Percentiles rank a stretch among this genome's conserved stretches.
Conservation (phyloP, 2,888 invertebrate genomes). For the Parthenolecanium corni region DNA sequence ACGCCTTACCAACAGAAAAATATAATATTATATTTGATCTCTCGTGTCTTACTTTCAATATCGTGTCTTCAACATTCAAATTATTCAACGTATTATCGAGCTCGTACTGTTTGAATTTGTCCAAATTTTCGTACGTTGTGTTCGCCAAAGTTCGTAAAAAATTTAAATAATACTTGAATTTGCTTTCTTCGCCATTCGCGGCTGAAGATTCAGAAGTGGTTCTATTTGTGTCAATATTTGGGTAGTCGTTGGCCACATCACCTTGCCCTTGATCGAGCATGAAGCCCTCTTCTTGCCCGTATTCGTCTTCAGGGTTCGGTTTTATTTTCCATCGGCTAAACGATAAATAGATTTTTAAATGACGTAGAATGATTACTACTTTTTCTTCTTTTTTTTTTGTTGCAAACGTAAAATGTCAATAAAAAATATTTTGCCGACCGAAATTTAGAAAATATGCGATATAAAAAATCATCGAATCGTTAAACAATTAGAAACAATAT, state of each 20-base stretch:
- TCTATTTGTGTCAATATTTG: not conserved
- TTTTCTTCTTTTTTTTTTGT: no score
- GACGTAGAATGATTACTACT: no score
- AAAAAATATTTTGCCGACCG: no score
- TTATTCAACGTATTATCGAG: conserved; percentile 37
- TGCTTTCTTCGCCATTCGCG: conserved; percentile 30
- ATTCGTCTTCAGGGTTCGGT: not conserved
- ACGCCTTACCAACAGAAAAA: no score
- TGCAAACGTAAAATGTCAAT: no score
- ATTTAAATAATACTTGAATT: conserved; percentile 39
- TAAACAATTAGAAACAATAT: no score
- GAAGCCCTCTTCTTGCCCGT: not conserved
- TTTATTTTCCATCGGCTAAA: no score
- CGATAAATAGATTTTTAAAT: no score
- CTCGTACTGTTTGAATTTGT: conserved; percentile 38
- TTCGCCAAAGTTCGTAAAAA: conserved; percentile 41
- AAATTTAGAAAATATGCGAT: no score
- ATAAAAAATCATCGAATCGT: no score
- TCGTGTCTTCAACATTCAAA: conserved; percentile 31
- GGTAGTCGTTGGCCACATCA: not conserved
- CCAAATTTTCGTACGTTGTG: conserved; percentile 40
- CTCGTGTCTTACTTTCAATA: conserved; percentile 30
- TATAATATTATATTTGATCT: no score
- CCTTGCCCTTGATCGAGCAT: not conserved
- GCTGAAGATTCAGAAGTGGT: not conserved